phyloP scores from a whole-genome alignment of 2,797 vertebrate genomes.

The Squalus acanthias region DNA sequence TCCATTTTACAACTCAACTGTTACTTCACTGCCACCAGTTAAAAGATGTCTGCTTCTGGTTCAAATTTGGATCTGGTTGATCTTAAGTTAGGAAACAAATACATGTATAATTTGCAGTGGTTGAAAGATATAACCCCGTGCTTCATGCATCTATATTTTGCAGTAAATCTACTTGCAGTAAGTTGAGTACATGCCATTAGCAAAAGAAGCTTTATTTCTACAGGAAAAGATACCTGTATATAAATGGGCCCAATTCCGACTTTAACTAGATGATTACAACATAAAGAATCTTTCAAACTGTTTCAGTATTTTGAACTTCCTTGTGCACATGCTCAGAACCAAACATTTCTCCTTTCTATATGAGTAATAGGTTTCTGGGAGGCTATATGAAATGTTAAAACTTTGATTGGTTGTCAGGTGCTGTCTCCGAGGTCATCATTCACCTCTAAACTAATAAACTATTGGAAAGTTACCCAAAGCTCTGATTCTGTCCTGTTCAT shows the following conservation, averaged over 20 bases:
- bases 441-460: background rate
- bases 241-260: background rate
- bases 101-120: background rate
- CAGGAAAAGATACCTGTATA: background rate
- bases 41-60: background rate
- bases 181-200: background rate
- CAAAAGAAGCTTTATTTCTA: background rate
- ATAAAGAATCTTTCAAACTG: background rate
- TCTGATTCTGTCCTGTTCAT: slow-evolving; percentile 20
- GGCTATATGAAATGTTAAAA: background rate
- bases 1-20: background rate
- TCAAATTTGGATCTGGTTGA: background rate
- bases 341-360: background rate
- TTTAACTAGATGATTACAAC: background rate
- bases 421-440: background rate
- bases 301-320: background rate
- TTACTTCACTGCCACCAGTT: background rate
- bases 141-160: background rate
- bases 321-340: background rate
- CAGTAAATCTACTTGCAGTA: background rate
- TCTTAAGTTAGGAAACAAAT: background rate
- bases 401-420: background rate
- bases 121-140: background rate
- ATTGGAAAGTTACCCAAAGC: too few species aligned
- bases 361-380: background rate